Evolutionary conservation across 1,140 invertebrate genomes (phyloP).

Genomic region (Rhynchophorus ferrugineus): DNA sequence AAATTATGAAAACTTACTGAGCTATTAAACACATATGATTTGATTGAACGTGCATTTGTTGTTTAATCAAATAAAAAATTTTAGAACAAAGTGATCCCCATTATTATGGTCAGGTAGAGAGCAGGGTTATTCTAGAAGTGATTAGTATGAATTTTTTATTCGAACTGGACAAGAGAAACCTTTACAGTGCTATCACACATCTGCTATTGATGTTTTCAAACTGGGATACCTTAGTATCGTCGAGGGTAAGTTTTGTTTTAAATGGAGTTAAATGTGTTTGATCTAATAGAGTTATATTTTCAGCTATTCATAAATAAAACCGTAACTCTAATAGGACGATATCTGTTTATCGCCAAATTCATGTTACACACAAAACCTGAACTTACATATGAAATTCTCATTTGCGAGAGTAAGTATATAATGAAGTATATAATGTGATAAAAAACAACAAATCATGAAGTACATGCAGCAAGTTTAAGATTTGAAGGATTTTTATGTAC

Average conservation of each 20-base stretch:
- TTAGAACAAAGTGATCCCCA: neutral
- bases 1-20: too few relatives aligned
- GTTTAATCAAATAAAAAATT: neutral
- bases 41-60: neutral
- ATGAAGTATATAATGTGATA: too few relatives aligned
- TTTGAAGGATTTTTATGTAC: too few relatives aligned
- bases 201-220: conserved; percentile 17
- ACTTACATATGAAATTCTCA: conserved; percentile 21
- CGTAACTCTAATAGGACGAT: conserved; percentile 18
- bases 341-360: conserved; percentile 22
- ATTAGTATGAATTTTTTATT: conserved; percentile 22
- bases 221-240: conserved; percentile 25
- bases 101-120: conserved; percentile 5
- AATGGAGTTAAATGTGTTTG: neutral
- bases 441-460: too few relatives aligned
- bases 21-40: neutral
- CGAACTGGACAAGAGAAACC: conserved; percentile 9
- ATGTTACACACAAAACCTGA: conserved; percentile 3
- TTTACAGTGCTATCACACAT: conserved; percentile 1
- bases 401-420: conserved; percentile 16
- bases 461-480: too few relatives aligned
- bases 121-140: conserved; percentile 21
- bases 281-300: too few relatives aligned
- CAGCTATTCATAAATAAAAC: conserved; percentile 13
- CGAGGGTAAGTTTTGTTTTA: conserved; percentile 15